These are phyloP conservation scores for Panopea generosa DNA, from an alignment of 2,888 invertebrate genomes.

Conservation along the genomic window DNA sequence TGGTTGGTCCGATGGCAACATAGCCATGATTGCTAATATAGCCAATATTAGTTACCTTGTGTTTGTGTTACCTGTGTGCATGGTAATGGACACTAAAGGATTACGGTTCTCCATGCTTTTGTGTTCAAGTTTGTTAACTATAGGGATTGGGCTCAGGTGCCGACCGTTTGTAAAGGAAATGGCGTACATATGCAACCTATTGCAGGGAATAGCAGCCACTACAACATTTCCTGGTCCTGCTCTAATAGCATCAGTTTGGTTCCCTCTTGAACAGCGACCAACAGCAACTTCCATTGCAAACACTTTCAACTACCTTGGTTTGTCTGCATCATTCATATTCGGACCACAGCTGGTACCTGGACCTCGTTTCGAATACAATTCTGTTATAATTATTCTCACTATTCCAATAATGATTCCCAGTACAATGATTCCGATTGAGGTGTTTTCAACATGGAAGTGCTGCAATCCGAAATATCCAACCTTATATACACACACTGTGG, in stretches of 20 bases:
- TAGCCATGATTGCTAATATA: constrained; percentile 84
- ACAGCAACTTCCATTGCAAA: constrained; percentile 76
- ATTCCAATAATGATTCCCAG: no score
- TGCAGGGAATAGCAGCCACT: constrained; percentile 85
- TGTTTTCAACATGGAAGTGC: no score
- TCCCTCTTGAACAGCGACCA: constrained; percentile 85
- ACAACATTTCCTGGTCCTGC: constrained; percentile 84
- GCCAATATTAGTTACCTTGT: constrained; percentile 83
- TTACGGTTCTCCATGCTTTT: constrained; percentile 65
- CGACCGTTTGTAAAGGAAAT: constrained; percentile 42
- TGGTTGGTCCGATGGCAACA: constrained; percentile 80
- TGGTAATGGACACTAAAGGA: constrained; percentile 82
- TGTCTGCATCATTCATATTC: constrained; percentile 39
- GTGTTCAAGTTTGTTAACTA: constrained; percentile 22
- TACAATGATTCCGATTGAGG: no score
- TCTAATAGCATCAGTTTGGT: constrained; percentile 85
- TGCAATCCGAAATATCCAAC: constrained; percentile 25
- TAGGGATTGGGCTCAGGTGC: constrained; percentile 27
- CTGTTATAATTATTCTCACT: no score
- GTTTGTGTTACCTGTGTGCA: constrained; percentile 82
- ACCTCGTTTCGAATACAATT: no score
- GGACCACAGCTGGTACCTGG: constrained; percentile 29
- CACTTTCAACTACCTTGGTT: constrained; percentile 44
- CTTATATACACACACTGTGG: constrained; percentile 31
- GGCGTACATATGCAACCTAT: constrained; percentile 82